Evolutionary conservation across 2,888 invertebrate species (phyloP).

Genomic region (Sturmia bella): DNA sequence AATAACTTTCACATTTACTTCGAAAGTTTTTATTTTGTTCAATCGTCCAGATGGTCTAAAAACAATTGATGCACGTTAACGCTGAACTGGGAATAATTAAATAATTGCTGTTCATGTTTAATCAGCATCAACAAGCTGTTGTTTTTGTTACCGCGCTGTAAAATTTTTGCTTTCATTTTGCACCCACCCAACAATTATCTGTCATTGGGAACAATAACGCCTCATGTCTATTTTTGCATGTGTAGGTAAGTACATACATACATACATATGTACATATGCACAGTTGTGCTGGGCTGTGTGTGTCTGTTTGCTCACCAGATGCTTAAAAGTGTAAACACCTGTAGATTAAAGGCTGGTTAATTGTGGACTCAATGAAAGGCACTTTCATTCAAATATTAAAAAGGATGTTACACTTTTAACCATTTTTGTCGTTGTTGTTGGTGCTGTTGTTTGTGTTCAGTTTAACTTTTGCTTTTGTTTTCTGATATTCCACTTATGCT

Average conservation of each 20-base stretch:
- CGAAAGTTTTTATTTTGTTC: no score
- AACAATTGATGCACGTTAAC: neutral
- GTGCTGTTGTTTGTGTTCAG: neutral
- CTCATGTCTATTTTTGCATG: neutral
- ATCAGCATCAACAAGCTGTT: conserved; percentile 31
- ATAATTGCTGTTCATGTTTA: conserved; percentile 58
- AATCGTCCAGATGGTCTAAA: no score
- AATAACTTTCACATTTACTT: no score
- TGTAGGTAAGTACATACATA: no score
- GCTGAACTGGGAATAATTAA: conserved; percentile 54
- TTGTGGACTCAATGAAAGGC: conserved; percentile 49
- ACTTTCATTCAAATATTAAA: conserved; percentile 54
- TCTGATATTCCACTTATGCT: neutral
- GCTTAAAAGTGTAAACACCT: conserved; percentile 53
- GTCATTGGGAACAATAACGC: conserved; percentile 49
- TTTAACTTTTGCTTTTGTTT: conserved; percentile 36
- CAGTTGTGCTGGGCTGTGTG: neutral
- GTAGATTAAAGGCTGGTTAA: conserved; percentile 43
- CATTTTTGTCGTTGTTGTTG: neutral
- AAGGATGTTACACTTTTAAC: conserved; percentile 51
- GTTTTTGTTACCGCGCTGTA: conserved; percentile 1
- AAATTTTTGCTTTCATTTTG: neutral
- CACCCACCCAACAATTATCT: conserved; percentile 38
- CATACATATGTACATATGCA: neutral
- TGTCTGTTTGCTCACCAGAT: neutral